Base-by-base conservation (phyloP, 2,888 invertebrate species). In the Callinectes sapidus region DNA sequence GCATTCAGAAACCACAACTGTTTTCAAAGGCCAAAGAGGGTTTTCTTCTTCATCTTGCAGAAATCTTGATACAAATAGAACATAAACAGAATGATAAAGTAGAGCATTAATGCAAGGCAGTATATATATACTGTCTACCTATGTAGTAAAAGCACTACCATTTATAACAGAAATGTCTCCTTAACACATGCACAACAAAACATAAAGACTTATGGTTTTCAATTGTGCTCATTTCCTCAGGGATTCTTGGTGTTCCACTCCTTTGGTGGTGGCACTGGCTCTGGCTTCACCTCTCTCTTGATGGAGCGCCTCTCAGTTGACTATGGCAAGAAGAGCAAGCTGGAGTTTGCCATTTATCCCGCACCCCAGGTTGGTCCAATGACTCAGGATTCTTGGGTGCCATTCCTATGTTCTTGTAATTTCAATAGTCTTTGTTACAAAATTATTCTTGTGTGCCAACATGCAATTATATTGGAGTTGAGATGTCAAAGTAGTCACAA, bases 291-390 rank as follows among this genome's bases (percentile, higher is more conserved):
- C 87, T 98, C 99, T 28, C 97, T 99, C 95, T 96, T 99, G 95
- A 99, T 99, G 99, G 99, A 99, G 96, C 97, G 98, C 95, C 97
- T 99, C 95, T 98, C 98, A 91, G 98, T 99, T 90, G 99, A 99
- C 96, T 99, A 99, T 96, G 98, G 98, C 95, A 99, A 99, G 97
- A 99, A 99, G 96, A 98, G 98, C 94, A 99, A 98, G 96, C 96
- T 99, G 95, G 98, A 98, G 95, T 99, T 99, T 96, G 98, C 99
- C 95, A 98, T 99, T 96, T 99, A 99, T 96, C 99, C 99, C 92
- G 98, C 98, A 23, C 98, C 98, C 89, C 93, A 93, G 92, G 95
- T 95, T 66, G 35, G 96, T 71, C 10, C 61, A 10, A 61, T 61
- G 61, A 16, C 61, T 61, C 5, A 61, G 28, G 71, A 28, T 71